Conservation (phyloP, 2,888 invertebrate species). For the Yponomeuta evonymella region DNA sequence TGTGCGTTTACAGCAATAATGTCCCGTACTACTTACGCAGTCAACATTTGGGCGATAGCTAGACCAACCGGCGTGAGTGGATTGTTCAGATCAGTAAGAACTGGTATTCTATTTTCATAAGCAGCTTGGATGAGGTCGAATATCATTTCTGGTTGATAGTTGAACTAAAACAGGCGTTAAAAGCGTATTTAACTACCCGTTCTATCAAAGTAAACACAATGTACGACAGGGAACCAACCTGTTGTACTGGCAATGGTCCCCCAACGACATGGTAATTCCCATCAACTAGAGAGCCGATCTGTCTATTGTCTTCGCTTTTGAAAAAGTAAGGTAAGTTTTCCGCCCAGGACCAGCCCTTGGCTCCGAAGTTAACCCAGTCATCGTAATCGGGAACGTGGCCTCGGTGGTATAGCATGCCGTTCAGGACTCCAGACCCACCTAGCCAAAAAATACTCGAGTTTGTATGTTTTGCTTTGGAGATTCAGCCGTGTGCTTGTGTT, state of each 20-base stretch:
- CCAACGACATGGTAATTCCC: constrained; percentile 58
- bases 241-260: constrained; percentile 61
- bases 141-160: constrained; percentile 71
- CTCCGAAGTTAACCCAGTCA: constrained; percentile 78
- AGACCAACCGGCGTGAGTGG: constrained; percentile 76
- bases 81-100: constrained; percentile 77
- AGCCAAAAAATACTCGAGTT: constrained; percentile 24
- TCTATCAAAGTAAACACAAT: not conserved
- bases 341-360: constrained; percentile 78
- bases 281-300: constrained; percentile 49
- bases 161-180: constrained; percentile 55
- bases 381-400: constrained; percentile 80
- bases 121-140: constrained; percentile 73
- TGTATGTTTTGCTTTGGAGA: too few relatives aligned
- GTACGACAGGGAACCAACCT: constrained; percentile 13
- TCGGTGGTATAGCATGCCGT: constrained; percentile 83
- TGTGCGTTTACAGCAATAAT: not conserved
- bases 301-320: constrained; percentile 71
- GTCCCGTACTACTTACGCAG: constrained; percentile 51
- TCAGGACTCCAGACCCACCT: constrained; percentile 78
- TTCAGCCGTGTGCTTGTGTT: too few relatives aligned
- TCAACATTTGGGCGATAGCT: constrained; percentile 76
- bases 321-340: constrained; percentile 79
- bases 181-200: not conserved
- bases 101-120: constrained; percentile 70